phyloP scores from a whole-genome alignment of 1,140 invertebrate genomes.

The Drosophila kohkoa region DNA sequence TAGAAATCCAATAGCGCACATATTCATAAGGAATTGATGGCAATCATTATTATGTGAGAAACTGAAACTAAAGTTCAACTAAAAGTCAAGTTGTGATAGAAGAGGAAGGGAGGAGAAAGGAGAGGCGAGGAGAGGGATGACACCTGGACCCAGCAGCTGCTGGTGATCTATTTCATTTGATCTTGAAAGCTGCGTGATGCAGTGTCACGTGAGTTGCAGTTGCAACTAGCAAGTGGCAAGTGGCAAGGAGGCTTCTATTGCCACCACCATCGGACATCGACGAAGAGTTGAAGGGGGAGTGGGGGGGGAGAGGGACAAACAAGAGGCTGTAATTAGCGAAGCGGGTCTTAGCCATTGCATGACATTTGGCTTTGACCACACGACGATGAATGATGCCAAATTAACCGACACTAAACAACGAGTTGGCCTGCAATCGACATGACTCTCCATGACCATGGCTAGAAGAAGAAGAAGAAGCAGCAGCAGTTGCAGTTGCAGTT shows the following conservation, averaged over 20 bases:
- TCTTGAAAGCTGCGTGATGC: constrained; percentile 30
- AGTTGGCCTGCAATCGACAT: constrained; percentile 12
- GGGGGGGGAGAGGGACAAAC: constrained; percentile 25
- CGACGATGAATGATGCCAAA: constrained; percentile 76
- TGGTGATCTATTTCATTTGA: constrained; percentile 66
- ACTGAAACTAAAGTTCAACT: no score
- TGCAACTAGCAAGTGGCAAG: neutral
- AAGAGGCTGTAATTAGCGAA: constrained; percentile 75
- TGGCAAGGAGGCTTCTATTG: constrained; percentile 27
- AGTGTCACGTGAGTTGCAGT: constrained; percentile 57
- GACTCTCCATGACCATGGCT: neutral
- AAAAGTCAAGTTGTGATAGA: no score
- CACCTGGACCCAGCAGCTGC: neutral
- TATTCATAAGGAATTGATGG: no score
- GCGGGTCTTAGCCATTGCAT: constrained; percentile 60
- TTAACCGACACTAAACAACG: constrained; percentile 41
- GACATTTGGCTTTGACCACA: constrained; percentile 70
- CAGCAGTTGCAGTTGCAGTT: neutral
- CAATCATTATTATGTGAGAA: no score
- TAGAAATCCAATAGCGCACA: no score
- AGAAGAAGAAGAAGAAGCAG: neutral
- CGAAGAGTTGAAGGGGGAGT: neutral
- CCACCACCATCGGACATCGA: constrained; percentile 3
- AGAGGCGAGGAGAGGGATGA: no score
- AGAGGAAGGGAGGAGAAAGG: no score